These are phyloP conservation scores for Anolis sagrei DNA, from an alignment of 2,113 vertebrate genomes.

Conservation along the genomic window DNA sequence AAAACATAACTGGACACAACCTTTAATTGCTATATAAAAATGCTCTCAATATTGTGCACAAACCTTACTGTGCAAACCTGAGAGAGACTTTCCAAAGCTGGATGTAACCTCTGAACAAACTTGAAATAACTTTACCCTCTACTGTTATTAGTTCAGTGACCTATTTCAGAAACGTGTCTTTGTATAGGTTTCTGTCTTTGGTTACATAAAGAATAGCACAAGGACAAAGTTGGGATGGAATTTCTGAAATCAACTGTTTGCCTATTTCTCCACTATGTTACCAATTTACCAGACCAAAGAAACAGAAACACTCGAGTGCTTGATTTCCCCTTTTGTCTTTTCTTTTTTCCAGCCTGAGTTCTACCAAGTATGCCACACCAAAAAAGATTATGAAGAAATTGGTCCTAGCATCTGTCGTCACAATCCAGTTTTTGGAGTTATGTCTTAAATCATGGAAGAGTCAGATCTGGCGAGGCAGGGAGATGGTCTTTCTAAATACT, in stretches of 20 bases:
- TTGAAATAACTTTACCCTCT: neutral
- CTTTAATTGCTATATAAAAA: neutral
- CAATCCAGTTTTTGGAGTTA: slow-evolving; percentile 99
- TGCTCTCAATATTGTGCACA: neutral
- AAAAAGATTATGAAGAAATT: slow-evolving; percentile 99
- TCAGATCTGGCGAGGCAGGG: slow-evolving; percentile 71
- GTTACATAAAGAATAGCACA: neutral
- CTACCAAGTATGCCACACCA: slow-evolving; percentile 99
- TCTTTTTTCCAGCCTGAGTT: slow-evolving; percentile 90
- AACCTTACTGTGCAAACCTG: no score
- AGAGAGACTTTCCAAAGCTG: neutral
- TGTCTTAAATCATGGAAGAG: slow-evolving; percentile 87
- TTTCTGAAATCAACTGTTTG: neutral
- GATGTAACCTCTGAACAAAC: neutral
- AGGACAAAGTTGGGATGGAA: neutral
- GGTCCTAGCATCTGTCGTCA: slow-evolving; percentile 99
- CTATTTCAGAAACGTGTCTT: neutral
- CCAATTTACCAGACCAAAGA: neutral
- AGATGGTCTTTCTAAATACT: slow-evolving; percentile 79
- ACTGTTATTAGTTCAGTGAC: neutral
- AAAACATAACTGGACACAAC: neutral
- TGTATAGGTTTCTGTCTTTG: neutral
- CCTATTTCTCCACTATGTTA: neutral
- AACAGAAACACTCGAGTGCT: neutral
- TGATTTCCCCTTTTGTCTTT: neutral